Base-by-base conservation (phyloP, 2,113 vertebrate species). In the Elaphurus davidianus region DNA sequence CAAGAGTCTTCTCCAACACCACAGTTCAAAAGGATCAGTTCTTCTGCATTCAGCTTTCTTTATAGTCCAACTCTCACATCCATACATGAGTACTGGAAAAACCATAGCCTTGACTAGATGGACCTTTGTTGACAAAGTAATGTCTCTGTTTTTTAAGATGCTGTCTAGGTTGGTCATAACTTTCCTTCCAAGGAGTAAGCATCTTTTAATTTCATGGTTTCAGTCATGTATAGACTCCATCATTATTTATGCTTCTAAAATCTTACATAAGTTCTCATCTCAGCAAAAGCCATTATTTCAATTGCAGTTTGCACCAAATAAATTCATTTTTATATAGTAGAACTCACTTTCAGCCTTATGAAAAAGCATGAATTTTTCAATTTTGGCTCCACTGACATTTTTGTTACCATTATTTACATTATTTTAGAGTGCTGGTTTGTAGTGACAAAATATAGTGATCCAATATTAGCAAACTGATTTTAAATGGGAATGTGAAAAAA, bases 1-100 rank as follows among this genome's bases (percentile, higher is more conserved):
- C 17, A 21, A 11, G 17, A 67, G 33, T 67, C 64, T 67, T 67
- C 33, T 11, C 33, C 64, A 36, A 36, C 33, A 67, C 8, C 64
- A 67, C 17, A 36, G 17, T 67, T 67, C 64, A 36, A 67, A 36
- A 36, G 33, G 1, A 36, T 67, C 64, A 67, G 2, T 36, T 67
- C 9, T 36, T 67, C 1, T 0, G 64, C 4, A 1, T 9, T 67
- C 2, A 67, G 64, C 4, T 67, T 67, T 19, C 33, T 36, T 36
- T 67, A 67, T 67, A 67, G 64, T 67, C 64, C 33, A 67, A 21
- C 64, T 67, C 8, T 67, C 33, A 36, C 17, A 67, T 67, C 64
- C 17, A 67, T 36, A 36, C 17, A 36, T 67, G 64, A 36, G 33
- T 36, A 36, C 64, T 67, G 4, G 17, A 67, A 67, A 67, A 36